Conservation (phyloP, 2,888 invertebrate genomes). For the Mimas tiliae region DNA sequence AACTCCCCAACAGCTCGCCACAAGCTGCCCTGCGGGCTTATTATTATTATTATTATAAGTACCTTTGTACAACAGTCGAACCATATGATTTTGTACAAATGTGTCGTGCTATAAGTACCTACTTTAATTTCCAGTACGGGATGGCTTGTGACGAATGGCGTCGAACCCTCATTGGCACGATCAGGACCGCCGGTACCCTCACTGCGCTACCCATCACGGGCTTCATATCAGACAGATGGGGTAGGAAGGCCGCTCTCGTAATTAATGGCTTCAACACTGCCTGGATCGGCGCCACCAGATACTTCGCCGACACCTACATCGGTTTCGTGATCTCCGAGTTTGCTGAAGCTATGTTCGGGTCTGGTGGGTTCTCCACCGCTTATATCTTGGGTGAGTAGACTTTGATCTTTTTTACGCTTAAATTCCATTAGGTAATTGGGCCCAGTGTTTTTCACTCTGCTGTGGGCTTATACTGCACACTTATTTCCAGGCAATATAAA, state of each 20-base stretch:
- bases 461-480: no score
- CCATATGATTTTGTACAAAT: no score
- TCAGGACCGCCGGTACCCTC: conserved; percentile 88
- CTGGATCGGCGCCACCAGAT: conserved; percentile 87
- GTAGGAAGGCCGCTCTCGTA: conserved; percentile 85
- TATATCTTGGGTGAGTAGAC: conserved; percentile 86
- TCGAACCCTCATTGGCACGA: conserved; percentile 88
- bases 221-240: conserved; percentile 89
- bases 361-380: conserved; percentile 88
- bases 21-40: no score
- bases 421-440: no score
- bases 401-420: neutral
- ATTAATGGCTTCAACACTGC: conserved; percentile 85
- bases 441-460: no score
- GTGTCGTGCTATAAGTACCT: no score
- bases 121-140: conserved; percentile 74
- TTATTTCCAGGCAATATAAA: no score
- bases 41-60: no score
- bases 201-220: conserved; percentile 88
- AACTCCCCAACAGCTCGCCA: no score
- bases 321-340: conserved; percentile 88
- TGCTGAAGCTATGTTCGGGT: conserved; percentile 87
- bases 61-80: no score
- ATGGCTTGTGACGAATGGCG: conserved; percentile 89
- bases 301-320: conserved; percentile 85